Base-by-base conservation (phyloP, 2,113 vertebrate species). In the Pseudorhombus dupliciocellatus region DNA sequence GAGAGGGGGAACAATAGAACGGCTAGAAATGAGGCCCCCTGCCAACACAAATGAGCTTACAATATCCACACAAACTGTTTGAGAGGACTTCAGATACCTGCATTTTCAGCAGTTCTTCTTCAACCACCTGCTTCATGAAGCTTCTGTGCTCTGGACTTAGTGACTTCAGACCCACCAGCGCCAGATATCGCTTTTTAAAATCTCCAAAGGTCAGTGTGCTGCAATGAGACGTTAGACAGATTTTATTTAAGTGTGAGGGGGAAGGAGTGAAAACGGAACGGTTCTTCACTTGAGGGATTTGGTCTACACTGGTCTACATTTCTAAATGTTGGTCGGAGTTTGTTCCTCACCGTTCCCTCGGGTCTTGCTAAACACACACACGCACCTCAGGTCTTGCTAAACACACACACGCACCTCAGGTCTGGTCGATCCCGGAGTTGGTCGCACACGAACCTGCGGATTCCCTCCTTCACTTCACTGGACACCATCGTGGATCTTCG, bases 61-160 rank as follows among this genome's bases (percentile, higher is more conserved):
- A 75, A 34, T 30, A 30, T 1, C 8, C 30, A 30, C 5, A 11
- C 0, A 54, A 60, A 1, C 4, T 14, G 4, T 25, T 54, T 1
- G 21, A 4, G 2, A 48, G 18, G 1, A 26, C 52, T 28, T 59
- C 4, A 42, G 14, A 40, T 81, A 92, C 92, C 90, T 92, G 86
- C 90, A 93, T 93, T 54, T 91, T 93, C 20, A 84, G 15, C 12
- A 93, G 79, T 34, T 93, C 92, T 61, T 93, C 87, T 67, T 89
- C 52, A 28, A 92, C 90, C 21, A 87, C 84, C 37, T 26, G 63
- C 65, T 92, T 93, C 64, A 93, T 83, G 4, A 87, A 31, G 46
- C 11, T 53, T 78, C 24, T 86, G 24, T 77, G 84, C 22, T 92
- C 83, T n/a, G 61, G 59, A 83, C 81, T 84, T 31, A 93, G 70